A percentile compares a stretch with the other conserved stretches of the same genome.
Conservation (phyloP, 2,797 vertebrate species). For the Darevskia mixta region DNA sequence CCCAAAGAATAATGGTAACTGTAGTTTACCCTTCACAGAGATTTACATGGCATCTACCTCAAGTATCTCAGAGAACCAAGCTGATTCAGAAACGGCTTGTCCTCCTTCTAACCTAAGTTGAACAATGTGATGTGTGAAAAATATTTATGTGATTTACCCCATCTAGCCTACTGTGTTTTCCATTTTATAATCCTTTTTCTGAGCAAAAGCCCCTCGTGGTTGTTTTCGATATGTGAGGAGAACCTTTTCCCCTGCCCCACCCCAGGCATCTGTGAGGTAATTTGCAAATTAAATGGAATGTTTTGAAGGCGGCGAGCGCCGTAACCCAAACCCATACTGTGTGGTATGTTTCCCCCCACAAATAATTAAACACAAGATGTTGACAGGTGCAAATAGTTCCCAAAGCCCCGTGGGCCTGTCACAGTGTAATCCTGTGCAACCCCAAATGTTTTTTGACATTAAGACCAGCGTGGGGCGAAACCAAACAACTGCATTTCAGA, state of each 20-base stretch:
- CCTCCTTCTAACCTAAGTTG: not conserved
- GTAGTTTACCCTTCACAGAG: no score
- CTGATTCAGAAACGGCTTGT: not conserved
- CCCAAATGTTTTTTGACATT: constrained; percentile 26
- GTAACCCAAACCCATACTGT: not conserved
- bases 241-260: not conserved
- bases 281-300: constrained; percentile 5
- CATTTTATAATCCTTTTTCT: not conserved
- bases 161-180: not conserved
- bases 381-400: fast-evolving
- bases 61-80: not conserved
- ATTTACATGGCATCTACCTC: not conserved
- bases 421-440: not conserved
- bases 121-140: not conserved
- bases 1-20: no score
- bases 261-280: not conserved
- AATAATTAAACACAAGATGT: not conserved
- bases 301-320: constrained; percentile 5
- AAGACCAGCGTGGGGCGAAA: not conserved
- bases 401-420: not conserved
- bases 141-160: not conserved
- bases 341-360: not conserved
- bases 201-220: not conserved
- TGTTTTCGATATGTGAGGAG: not conserved
- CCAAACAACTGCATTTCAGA: constrained; percentile 46